Percentiles rank a stretch among this genome's conserved stretches.
Conservation (phyloP, 2,888 invertebrate genomes). For the Gandaritis pyraliata region DNA sequence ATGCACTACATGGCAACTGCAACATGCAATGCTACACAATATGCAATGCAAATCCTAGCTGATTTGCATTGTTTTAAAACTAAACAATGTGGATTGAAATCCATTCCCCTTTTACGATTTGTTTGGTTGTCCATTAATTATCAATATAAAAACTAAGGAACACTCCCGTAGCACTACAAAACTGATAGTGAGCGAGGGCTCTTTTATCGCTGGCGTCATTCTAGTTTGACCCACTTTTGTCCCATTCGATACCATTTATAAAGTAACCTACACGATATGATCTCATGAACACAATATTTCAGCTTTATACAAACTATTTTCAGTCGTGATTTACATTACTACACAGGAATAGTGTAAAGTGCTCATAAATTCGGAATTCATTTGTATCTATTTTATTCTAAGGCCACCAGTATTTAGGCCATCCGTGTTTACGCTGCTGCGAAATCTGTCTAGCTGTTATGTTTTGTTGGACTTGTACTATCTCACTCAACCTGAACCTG, state of each 20-base stretch:
- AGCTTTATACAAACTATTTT: slow-evolving; percentile 56
- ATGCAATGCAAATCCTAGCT: too few relatives aligned
- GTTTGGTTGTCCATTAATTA: not conserved
- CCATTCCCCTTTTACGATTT: slow-evolving; percentile 3
- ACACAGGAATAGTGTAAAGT: slow-evolving; percentile 51
- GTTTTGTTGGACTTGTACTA: slow-evolving; percentile 16
- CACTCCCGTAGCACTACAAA: slow-evolving; percentile 46
- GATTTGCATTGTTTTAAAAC: slow-evolving; percentile 11
- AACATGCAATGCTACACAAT: too few relatives aligned
- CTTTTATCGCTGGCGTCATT: slow-evolving; percentile 80
- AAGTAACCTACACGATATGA: slow-evolving; percentile 61
- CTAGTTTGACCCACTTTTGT: slow-evolving; percentile 77
- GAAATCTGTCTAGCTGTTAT: slow-evolving; percentile 22
- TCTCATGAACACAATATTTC: slow-evolving; percentile 62
- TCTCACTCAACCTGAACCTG: slow-evolving; percentile 12
- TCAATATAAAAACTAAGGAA: slow-evolving; percentile 9
- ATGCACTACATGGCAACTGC: slow-evolving; percentile 50
- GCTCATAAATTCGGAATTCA: slow-evolving; percentile 51
- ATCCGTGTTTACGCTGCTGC: slow-evolving; percentile 40
- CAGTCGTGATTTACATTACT: slow-evolving; percentile 50
- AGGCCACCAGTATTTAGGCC: slow-evolving; percentile 50
- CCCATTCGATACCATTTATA: slow-evolving; percentile 75
- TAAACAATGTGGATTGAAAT: slow-evolving; percentile 1
- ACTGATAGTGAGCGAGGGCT: slow-evolving; percentile 78
- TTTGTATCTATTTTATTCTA: slow-evolving; percentile 53